A percentile compares a stretch with the other conserved stretches of the same genome.
Conservation (phyloP, 2,888 invertebrate genomes). For the Eilema depressum region DNA sequence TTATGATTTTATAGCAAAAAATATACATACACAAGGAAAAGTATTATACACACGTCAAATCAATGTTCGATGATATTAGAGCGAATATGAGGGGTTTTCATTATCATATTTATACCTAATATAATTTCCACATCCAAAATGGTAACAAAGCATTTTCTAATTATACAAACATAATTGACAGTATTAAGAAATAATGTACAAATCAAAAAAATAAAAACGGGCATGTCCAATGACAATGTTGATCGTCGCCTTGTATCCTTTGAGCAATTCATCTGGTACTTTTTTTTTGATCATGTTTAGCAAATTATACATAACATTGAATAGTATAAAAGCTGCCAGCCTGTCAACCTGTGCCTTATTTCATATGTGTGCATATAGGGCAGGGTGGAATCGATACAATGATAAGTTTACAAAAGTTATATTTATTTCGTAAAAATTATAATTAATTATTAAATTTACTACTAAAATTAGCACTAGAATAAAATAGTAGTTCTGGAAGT, state of each 20-base stretch:
- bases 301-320: slow-evolving; percentile 25
- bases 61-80: slow-evolving; percentile 70
- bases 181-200: slow-evolving; percentile 42
- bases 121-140: slow-evolving; percentile 53
- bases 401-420: slow-evolving; percentile 69
- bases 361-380: slow-evolving; percentile 55
- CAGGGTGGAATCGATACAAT: slow-evolving; percentile 73
- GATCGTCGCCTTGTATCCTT: slow-evolving; percentile 26
- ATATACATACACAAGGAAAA: slow-evolving; percentile 84
- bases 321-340: slow-evolving; percentile 30
- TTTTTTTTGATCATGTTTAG: slow-evolving; percentile 9
- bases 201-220: slow-evolving; percentile 37
- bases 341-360: slow-evolving; percentile 48
- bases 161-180: slow-evolving; percentile 46
- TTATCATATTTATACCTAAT: slow-evolving; percentile 48
- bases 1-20: slow-evolving; percentile 86
- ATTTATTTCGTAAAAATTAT: slow-evolving; percentile 78
- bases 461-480: slow-evolving; percentile 76
- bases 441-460: slow-evolving; percentile 72
- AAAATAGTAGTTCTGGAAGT: slow-evolving; percentile 62
- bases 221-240: slow-evolving; percentile 19
- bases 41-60: slow-evolving; percentile 81
- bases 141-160: slow-evolving; percentile 49
- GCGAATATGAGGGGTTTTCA: slow-evolving; percentile 56
- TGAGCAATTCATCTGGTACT: slow-evolving; percentile 42